These are phyloP conservation scores for Brachymystax lenok DNA, from an alignment of 2,797 vertebrate genomes.

Conservation along the genomic window DNA sequence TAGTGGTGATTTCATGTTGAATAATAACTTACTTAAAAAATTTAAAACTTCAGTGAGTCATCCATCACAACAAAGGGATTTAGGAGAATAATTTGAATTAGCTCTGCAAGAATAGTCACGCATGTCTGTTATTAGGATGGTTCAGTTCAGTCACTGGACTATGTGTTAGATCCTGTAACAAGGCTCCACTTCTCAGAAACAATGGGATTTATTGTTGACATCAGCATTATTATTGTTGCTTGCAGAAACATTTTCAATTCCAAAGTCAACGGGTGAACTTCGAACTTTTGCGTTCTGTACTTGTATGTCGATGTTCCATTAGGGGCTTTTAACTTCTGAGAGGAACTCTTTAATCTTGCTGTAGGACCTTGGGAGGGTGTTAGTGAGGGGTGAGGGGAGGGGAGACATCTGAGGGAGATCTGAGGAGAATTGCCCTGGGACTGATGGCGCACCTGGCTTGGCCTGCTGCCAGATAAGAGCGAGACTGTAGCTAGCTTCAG, in stretches of 20 bases:
- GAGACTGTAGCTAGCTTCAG: slow-evolving; percentile 15
- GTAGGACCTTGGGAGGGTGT: not conserved
- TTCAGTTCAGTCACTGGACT: not conserved
- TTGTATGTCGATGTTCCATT: not conserved
- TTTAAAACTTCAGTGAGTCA: not conserved
- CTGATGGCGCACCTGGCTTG: slow-evolving; percentile 37
- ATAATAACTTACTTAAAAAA: not conserved
- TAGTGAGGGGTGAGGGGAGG: slow-evolving; percentile 8
- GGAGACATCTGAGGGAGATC: slow-evolving; percentile 19
- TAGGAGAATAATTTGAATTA: slow-evolving; percentile 4
- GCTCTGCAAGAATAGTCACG: not conserved
- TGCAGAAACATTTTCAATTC: too few species aligned
- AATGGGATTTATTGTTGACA: not conserved
- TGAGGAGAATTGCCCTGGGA: slow-evolving; percentile 26
- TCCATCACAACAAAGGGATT: not conserved
- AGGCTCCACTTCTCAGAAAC: not conserved
- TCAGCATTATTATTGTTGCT: too few species aligned
- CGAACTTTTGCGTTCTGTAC: not conserved
- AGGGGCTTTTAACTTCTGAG: not conserved
- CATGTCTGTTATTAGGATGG: slow-evolving; percentile 1
- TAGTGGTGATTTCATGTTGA: not conserved
- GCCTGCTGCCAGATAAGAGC: slow-evolving; percentile 41
- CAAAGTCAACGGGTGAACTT: not conserved
- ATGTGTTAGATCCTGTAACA: not conserved
- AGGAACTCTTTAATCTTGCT: not conserved